Base-by-base conservation (phyloP, 2,888 invertebrate genomes). In the Limnephilus auricula region DNA sequence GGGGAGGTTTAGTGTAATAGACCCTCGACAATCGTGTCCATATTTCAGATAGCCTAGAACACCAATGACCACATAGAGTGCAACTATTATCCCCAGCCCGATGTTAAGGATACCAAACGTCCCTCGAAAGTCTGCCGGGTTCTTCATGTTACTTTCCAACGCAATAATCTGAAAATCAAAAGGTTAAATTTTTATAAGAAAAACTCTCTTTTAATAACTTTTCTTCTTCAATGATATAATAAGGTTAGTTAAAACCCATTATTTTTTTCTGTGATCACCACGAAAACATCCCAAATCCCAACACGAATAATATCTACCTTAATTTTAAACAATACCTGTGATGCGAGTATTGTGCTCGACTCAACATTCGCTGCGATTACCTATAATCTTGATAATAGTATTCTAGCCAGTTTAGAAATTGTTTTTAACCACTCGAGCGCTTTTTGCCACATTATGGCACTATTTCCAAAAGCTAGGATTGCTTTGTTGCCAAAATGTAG, bases 121-220 rank as follows among this genome's bases (percentile, higher is more conserved):
- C 15, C 98, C 98, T 1, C 97, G 97, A 95, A 99, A 99, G 84
- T 96, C 96, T 93, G 97, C 97, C 0, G 99, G 99, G 0, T 97
- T 97, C 94, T 98, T 98, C 99, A 99, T 99, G 94, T 98, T 98
- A 94, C 99, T 99, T 95, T 99, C 99, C 93, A 99, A 94, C 0
- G 99, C 99, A 94, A 99, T 96, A 79, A 99, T 98, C 98, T 99
- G 94, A 10, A 85, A 18, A 80, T 37, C 40, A 34, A 6, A 15
- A n/a, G 13, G 45, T 45, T 45, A 15, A 3, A n/a, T n/a, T n/a
- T n/a, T n/a, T n/a, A n/a, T n/a, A n/a, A n/a, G n/a, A n/a, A n/a
- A n/a, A n/a, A n/a, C n/a, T n/a, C n/a, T n/a, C n/a, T n/a, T n/a
- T n/a, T n/a, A n/a, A n/a, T n/a, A n/a, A n/a, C n/a, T n/a, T n/a